A percentile compares a stretch with the other conserved stretches of the same genome.
Conservation (phyloP, 2,888 invertebrate genomes). For the Enchytraeus crypticus region DNA sequence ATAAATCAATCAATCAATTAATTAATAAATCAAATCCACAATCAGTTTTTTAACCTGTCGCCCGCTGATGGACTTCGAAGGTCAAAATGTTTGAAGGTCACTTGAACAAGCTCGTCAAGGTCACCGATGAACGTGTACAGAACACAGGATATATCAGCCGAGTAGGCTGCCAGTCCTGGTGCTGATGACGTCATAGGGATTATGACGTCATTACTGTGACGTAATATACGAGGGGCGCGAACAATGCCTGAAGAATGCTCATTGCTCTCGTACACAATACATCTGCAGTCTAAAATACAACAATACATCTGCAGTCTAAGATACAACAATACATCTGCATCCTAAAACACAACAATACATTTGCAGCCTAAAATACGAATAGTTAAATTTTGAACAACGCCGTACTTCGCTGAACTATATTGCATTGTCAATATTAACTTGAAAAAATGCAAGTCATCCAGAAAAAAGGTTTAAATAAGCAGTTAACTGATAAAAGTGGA, state of each 20-base stretch:
- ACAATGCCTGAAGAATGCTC: not conserved
- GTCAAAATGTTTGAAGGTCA: conserved; percentile 71
- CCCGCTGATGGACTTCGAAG: conserved; percentile 53
- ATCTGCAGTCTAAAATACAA: conserved; percentile 6
- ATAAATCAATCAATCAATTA: too few species aligned
- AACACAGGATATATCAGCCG: conserved; percentile 66
- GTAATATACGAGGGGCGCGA: not conserved
- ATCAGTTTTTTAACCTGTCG: too few species aligned
- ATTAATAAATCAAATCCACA: too few species aligned
- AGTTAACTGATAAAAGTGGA: too few species aligned
- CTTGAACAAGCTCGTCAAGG: conserved; percentile 70
- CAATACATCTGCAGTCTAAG: conserved; percentile 5
- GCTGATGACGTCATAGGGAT: not conserved
- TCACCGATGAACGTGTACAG: conserved; percentile 74
- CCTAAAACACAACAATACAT: conserved; percentile 4
- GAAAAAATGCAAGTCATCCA: too few species aligned
- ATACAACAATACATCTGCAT: conserved; percentile 6
- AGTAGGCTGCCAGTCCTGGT: conserved; percentile 51
- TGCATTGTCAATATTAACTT: too few species aligned
- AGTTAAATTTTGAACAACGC: too few species aligned
- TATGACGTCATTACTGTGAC: too few species aligned
- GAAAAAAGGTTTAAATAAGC: too few species aligned
- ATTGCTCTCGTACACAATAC: conserved; percentile 10
- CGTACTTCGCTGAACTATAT: too few species aligned
- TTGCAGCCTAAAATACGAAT: conserved; percentile 5